Percentiles rank a stretch among this genome's conserved stretches.
These are phyloP conservation scores for Phalacrocorax pelagicus DNA, from an alignment of 2,113 vertebrate genomes.

Conservation along the genomic window DNA sequence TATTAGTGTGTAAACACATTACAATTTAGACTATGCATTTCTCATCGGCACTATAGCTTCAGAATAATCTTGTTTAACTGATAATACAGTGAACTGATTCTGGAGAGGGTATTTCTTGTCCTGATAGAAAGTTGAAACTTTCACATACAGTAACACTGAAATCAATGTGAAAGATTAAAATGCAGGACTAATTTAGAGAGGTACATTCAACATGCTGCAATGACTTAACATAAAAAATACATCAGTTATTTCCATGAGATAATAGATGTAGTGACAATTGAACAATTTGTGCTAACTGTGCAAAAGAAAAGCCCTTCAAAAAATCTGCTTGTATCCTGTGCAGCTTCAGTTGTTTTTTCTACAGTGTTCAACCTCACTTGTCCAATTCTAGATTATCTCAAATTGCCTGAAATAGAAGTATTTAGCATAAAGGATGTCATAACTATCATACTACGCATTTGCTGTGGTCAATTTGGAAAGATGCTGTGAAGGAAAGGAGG, in stretches of 20 bases:
- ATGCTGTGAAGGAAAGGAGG: neutral
- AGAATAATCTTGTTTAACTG: neutral
- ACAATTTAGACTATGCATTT: neutral
- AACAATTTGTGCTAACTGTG: neutral
- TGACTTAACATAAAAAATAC: neutral
- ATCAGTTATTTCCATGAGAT: neutral
- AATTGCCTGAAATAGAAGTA: neutral
- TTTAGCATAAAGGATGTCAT: neutral
- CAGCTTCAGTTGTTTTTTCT: neutral
- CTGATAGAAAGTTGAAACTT: neutral
- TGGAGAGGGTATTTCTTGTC: neutral
- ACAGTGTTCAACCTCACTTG: neutral
- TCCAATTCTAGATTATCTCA: neutral
- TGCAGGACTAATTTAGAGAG: neutral
- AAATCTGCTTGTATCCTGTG: neutral
- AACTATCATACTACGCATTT: neutral
- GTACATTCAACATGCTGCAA: neutral
- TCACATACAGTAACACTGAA: neutral
- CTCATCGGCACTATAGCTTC: neutral
- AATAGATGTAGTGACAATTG: neutral
- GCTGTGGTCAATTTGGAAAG: neutral
- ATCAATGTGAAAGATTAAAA: neutral
- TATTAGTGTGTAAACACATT: neutral
- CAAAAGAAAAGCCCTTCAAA: neutral
- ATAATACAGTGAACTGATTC: neutral